phyloP scores from a whole-genome alignment of 2,888 invertebrate species.

The Masnerella sp. region DNA sequence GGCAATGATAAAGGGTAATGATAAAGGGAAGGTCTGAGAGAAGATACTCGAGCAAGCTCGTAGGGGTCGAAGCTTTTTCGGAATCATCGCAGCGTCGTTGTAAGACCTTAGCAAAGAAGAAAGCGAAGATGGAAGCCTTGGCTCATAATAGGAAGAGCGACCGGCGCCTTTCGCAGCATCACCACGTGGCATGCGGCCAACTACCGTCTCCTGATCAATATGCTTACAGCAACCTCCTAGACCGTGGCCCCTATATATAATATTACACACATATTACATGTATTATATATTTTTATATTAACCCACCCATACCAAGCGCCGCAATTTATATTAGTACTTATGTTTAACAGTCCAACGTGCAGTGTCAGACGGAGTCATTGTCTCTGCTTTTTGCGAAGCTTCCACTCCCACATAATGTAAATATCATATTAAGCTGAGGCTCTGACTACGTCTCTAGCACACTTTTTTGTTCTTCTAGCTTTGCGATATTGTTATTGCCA shows the following conservation, averaged over 20 bases:
- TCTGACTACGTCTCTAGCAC: too few relatives aligned
- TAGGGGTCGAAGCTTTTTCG: constrained; percentile 64
- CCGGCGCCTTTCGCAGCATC: constrained; percentile 76
- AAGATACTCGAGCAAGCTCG: constrained; percentile 40
- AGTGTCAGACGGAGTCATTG: constrained; percentile 21
- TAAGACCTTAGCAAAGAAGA: constrained; percentile 64
- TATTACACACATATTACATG: constrained; percentile 61
- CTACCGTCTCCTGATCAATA: constrained; percentile 78
- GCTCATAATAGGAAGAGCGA: constrained; percentile 77
- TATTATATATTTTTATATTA: constrained; percentile 43
- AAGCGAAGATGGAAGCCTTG: constrained; percentile 76
- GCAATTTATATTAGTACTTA: constrained; percentile 19
- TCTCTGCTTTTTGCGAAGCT: constrained; percentile 18
- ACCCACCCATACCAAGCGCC: neutral
- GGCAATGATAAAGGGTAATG: constrained; percentile 51
- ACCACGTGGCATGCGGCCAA: constrained; percentile 78
- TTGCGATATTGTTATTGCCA: too few relatives aligned
- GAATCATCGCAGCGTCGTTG: constrained; percentile 62
- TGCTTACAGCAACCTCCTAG: constrained; percentile 73
- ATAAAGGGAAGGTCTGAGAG: constrained; percentile 45
- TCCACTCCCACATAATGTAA: constrained; percentile 12
- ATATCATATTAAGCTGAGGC: constrained; percentile 11
- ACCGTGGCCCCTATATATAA: constrained; percentile 59
- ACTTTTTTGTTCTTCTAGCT: too few relatives aligned
- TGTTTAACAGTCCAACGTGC: constrained; percentile 8